Evolutionary conservation across 1,140 invertebrate species (phyloP), one percentile per base, ranked within the genome.

Genomic region (Drosophila bipectinata): DNA sequence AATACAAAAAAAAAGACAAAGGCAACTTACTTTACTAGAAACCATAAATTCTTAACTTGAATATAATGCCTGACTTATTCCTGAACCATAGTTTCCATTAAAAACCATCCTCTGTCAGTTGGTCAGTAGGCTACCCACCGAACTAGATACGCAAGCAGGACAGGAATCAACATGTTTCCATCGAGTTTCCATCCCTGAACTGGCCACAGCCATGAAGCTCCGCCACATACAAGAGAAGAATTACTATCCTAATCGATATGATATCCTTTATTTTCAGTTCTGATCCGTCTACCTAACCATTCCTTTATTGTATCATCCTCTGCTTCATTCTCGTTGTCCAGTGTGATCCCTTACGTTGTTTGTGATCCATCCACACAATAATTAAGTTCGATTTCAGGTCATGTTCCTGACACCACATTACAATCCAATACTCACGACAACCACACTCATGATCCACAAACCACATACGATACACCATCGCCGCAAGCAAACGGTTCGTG

Each of bases 191-290:
- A 32, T 32, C 32, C 52, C 61, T 24, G 15, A 24, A 21, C 9
- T 18, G 66, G 66, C 51, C 63, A 69, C 15, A 69, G 66, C 66
- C 49, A 69, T 8, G 66, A 71, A 71, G 67, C 67, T 69, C 9
- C 14, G 64, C 67, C 67, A 39, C 15, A 57, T 18, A 32, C 34
- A 39, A 69, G 52, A 69, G 64, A 71, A 71, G 67, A 71, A 8
- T 14, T n/a, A 26, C 64, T 69, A 69, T 69, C 15, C 32, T 15
- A 24, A 2, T 6, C 9, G 8, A 6, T 64, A 18, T 67, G 21
- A 44, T 56, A 54, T 28, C 21, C 18, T 54, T 34, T 21, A 21
- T 3, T 47, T 47, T 32, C 32, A 44, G 26, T 44, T 49, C 12
- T 48, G 5, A 10, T 12, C 32, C 9, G 15, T 9, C n/a, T 32